Conservation (phyloP, 2,113 vertebrate genomes). For the Conger conger region DNA sequence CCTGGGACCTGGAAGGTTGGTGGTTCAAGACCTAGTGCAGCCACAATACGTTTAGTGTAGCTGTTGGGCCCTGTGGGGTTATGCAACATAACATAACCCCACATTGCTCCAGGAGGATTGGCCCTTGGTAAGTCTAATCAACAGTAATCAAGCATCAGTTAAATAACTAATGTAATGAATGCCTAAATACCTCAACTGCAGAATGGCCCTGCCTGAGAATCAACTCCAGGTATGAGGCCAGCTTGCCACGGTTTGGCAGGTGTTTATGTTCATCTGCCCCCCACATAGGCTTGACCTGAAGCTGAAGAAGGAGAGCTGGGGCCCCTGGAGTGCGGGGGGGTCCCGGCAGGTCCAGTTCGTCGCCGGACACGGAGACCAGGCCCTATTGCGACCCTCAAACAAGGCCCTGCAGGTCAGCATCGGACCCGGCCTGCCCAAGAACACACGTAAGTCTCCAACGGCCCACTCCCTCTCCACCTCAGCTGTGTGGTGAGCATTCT, state of each 20-base stretch:
- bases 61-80: too few relatives aligned
- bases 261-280: background rate
- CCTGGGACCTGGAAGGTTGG: too few relatives aligned
- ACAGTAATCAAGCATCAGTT: too few relatives aligned
- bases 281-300: constrained; percentile 87
- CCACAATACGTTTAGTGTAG: too few relatives aligned
- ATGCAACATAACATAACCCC: too few relatives aligned
- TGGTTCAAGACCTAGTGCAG: too few relatives aligned
- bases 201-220: background rate
- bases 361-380: constrained; percentile 82
- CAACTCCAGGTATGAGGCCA: background rate
- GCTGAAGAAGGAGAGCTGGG: constrained; percentile 96
- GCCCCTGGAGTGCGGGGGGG: constrained; percentile 85
- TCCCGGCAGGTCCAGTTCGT: constrained; percentile 89
- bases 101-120: too few relatives aligned
- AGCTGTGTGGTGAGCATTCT: too few relatives aligned
- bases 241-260: background rate
- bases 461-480: too few relatives aligned
- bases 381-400: constrained; percentile 84
- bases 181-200: too few relatives aligned
- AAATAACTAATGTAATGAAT: too few relatives aligned
- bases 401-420: constrained; percentile 97
- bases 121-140: too few relatives aligned
- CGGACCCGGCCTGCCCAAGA: constrained; percentile 89
- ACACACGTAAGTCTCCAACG: constrained; percentile 81